Percentiles rank a stretch among this genome's conserved stretches.
Evolutionary conservation across 2,113 vertebrate genomes (phyloP).

Genomic region (Pelobates fuscus): DNA sequence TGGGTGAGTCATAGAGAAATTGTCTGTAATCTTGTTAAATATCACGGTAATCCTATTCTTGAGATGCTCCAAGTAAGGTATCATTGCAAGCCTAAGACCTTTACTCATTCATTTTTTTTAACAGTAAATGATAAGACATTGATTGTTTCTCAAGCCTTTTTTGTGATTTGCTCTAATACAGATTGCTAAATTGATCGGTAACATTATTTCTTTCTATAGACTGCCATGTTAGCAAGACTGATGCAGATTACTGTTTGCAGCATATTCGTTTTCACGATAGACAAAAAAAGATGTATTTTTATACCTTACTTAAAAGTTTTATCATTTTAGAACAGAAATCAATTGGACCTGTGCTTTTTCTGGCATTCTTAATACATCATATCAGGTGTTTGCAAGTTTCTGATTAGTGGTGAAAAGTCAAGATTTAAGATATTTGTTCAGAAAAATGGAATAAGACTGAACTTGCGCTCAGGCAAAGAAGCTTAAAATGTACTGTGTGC

Average conservation of each 20-base stretch:
- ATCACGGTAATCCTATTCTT: constrained; percentile 22
- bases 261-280: constrained; percentile 19
- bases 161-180: constrained; percentile 44
- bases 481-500: no score
- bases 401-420: not conserved
- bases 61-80: not conserved
- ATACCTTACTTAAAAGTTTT: constrained; percentile 10
- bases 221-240: constrained; percentile 30
- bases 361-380: not conserved
- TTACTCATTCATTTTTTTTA: constrained; percentile 37
- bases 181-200: constrained; percentile 39
- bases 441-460: no score
- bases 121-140: constrained; percentile 44
- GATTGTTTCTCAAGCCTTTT: constrained; percentile 27
- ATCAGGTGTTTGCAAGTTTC: not conserved
- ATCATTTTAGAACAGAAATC: constrained; percentile 18
- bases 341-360: not conserved
- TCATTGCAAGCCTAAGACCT: constrained; percentile 39
- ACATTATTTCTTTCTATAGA: constrained; percentile 18
- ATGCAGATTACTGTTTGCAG: constrained; percentile 25
- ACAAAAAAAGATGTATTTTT: constrained; percentile 7
- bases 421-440: not conserved
- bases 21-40: constrained; percentile 39
- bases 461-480: no score
- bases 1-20: not conserved